Conservation (phyloP, 2,797 vertebrate genomes). For the Pangasius krempfi region DNA sequence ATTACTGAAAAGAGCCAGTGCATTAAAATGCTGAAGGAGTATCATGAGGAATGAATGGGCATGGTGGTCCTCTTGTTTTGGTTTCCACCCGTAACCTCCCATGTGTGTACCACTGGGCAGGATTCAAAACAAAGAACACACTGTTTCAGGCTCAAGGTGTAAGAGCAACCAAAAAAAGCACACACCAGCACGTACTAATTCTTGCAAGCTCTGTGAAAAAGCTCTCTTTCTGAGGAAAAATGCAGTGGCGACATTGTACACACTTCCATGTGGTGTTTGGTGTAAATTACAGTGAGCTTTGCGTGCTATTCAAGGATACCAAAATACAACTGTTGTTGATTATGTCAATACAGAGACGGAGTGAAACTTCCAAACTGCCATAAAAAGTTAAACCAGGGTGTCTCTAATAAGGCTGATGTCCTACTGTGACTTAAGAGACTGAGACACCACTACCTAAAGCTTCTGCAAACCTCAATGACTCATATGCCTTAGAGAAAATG, state of each 20-base stretch:
- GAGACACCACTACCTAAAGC: constrained; percentile 20
- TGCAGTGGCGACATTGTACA: not conserved
- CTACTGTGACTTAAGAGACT: constrained; percentile 18
- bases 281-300: constrained; percentile 19
- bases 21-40: constrained; percentile 68
- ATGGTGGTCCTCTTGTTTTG: constrained; percentile 63
- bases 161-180: constrained; percentile 54
- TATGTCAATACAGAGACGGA: not conserved
- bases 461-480: constrained; percentile 35
- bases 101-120: constrained; percentile 53
- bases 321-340: constrained; percentile 21
- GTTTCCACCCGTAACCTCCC: constrained; percentile 62
- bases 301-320: constrained; percentile 1
- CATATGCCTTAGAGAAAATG: constrained; percentile 39
- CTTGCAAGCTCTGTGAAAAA: constrained; percentile 17
- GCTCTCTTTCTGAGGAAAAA: not conserved
- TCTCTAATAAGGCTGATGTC: constrained; percentile 29
- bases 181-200: constrained; percentile 56
- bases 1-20: constrained; percentile 64
- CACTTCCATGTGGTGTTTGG: constrained; percentile 2
- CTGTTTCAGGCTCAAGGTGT: constrained; percentile 66
- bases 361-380: constrained; percentile 13
- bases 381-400: constrained; percentile 14
- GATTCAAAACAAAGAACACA: constrained; percentile 66
- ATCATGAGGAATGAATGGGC: constrained; percentile 60